A percentile compares a stretch with the other conserved stretches of the same genome.
Evolutionary conservation across 2,113 vertebrate genomes (phyloP).

Genomic region (Recurvirostra avosetta): DNA sequence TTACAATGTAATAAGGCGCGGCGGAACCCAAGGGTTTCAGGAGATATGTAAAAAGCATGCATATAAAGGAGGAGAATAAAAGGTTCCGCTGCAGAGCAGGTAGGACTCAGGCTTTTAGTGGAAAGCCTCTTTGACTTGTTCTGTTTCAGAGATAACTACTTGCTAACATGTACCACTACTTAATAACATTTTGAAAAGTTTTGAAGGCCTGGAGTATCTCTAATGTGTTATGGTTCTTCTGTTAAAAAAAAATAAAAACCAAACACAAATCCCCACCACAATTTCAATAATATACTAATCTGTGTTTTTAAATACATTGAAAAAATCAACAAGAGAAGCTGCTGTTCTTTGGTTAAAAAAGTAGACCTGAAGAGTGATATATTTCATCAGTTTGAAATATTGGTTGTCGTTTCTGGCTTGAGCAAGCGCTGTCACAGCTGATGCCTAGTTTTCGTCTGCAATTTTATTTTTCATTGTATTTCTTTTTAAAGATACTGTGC

Average conservation of each 20-base stretch:
- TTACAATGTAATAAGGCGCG: slow-evolving; percentile 72
- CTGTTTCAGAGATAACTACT: neutral
- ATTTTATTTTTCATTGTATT: neutral
- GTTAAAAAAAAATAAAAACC: neutral
- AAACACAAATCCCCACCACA: neutral
- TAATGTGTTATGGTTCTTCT: neutral
- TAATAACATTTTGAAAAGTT: neutral
- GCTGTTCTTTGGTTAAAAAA: neutral
- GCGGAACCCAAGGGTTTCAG: slow-evolving; percentile 66
- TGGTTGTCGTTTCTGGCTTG: neutral
- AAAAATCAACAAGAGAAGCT: neutral
- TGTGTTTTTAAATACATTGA: neutral
- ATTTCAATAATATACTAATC: neutral
- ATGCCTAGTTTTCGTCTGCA: neutral
- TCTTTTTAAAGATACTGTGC: neutral
- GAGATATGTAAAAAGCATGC: slow-evolving; percentile 26
- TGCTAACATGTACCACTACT: neutral
- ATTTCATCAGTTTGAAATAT: neutral
- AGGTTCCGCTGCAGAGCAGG: slow-evolving; percentile 26
- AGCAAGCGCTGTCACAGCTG: neutral
- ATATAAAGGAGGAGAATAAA: slow-evolving; percentile 6
- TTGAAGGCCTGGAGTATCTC: neutral
- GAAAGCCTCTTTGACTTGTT: neutral
- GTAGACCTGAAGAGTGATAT: neutral
- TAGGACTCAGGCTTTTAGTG: neutral